phyloP scores from a whole-genome alignment of 2,797 vertebrate species.

The Coilia nasus region DNA sequence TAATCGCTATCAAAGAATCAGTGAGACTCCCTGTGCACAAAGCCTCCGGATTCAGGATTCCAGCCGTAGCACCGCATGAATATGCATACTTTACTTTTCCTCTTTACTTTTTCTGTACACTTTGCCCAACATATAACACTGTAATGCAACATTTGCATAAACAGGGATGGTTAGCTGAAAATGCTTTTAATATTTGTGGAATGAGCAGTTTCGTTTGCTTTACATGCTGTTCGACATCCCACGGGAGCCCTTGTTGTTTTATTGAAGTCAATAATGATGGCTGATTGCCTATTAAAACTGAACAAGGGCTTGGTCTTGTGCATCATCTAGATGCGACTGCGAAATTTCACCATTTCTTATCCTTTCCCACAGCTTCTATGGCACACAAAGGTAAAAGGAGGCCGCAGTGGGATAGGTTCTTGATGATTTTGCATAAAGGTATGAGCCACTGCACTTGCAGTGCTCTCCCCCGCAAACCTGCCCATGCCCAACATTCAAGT shows the following conservation, averaged over 20 bases:
- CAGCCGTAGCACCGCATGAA: neutral
- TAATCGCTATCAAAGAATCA: neutral
- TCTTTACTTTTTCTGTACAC: neutral
- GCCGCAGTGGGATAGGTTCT: neutral
- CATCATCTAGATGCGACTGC: neutral
- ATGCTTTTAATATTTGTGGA: neutral
- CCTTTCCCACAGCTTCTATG: neutral
- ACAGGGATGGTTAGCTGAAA: neutral
- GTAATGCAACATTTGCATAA: neutral
- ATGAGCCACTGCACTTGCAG: neutral
- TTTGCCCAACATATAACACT: neutral
- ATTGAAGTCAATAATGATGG: neutral
- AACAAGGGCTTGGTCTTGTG: constrained; percentile 9
- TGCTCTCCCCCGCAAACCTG: neutral
- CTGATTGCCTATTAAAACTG: constrained; percentile 19
- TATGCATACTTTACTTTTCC: neutral
- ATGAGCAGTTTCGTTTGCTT: neutral
- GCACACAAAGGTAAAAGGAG: neutral
- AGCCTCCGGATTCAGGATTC: neutral
- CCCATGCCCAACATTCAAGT: neutral
- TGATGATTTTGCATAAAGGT: neutral
- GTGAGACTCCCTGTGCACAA: neutral
- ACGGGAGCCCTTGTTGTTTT: constrained; percentile 3
- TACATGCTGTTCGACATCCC: neutral
- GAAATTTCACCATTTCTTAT: neutral